These are phyloP conservation scores for Scomber scombrus DNA, from an alignment of 2,113 vertebrate species.

Conservation along the genomic window DNA sequence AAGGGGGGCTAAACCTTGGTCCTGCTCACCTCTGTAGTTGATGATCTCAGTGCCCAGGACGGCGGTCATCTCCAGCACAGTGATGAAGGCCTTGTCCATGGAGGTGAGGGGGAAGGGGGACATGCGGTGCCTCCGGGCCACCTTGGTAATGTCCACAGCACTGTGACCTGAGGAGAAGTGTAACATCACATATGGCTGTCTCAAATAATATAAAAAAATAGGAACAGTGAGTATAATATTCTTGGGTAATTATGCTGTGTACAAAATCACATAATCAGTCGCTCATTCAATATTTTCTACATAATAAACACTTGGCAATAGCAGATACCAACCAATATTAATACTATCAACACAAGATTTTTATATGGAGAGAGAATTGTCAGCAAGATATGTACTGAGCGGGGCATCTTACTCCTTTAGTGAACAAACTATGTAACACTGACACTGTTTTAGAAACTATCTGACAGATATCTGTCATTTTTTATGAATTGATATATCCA, in stretches of 20 bases:
- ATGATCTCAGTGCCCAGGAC: slow-evolving; percentile 99
- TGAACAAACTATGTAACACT: too few relatives aligned
- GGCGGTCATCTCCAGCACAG: slow-evolving; percentile 99
- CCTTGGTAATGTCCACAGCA: slow-evolving; percentile 99
- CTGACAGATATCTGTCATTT: too few relatives aligned
- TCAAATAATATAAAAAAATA: slow-evolving; percentile 4
- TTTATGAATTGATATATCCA: too few relatives aligned
- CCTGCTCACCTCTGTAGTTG: slow-evolving; percentile 95
- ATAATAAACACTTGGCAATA: too few relatives aligned
- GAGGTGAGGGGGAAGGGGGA: slow-evolving; percentile 98
- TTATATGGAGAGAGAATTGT: too few relatives aligned
- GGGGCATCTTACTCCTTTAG: too few relatives aligned
- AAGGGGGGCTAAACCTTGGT: background rate
- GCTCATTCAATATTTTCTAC: background rate
- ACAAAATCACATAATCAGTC: background rate
- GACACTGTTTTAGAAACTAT: too few relatives aligned
- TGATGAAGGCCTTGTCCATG: slow-evolving; percentile 99
- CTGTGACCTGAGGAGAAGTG: slow-evolving; percentile 90
- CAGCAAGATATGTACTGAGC: too few relatives aligned
- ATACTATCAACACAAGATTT: too few relatives aligned
- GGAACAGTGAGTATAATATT: background rate
- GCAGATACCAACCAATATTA: too few relatives aligned
- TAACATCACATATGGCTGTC: background rate
- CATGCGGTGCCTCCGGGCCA: slow-evolving; percentile 98
- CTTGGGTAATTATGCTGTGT: background rate